phyloP scores from a whole-genome alignment of 2,797 vertebrate species.

The Typhlichthys subterraneus region DNA sequence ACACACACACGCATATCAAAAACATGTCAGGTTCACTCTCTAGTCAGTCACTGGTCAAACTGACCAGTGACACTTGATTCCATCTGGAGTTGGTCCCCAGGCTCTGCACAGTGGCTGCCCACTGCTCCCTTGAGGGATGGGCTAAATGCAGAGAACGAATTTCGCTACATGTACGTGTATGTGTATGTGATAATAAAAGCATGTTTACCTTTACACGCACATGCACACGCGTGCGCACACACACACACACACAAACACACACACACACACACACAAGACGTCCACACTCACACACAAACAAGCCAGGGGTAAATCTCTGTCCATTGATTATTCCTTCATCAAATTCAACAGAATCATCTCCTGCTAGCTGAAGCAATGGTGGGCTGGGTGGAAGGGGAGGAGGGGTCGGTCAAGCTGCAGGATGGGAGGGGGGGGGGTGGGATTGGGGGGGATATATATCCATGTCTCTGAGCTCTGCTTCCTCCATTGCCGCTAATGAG shows the following conservation, averaged over 20 bases:
- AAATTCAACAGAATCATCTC: no score
- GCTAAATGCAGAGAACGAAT: no score
- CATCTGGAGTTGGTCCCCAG: no score
- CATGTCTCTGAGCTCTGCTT: constrained; percentile 42
- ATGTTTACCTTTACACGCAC: neutral
- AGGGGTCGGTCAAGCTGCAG: constrained; percentile 54
- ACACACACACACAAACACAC: constrained; percentile 22
- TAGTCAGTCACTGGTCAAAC: no score
- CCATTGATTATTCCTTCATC: no score
- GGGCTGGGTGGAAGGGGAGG: constrained; percentile 39
- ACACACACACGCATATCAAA: neutral
- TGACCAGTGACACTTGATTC: no score
- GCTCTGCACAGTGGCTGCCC: no score
- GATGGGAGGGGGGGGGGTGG: constrained; percentile 33
- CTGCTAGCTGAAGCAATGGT: constrained; percentile 25
- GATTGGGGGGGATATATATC: constrained; percentile 47
- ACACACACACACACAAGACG: neutral
- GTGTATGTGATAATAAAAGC: no score
- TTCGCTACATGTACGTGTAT: no score
- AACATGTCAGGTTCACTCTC: no score
- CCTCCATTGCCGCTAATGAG: constrained; percentile 58
- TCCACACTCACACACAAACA: neutral
- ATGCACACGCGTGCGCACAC: constrained; percentile 8
- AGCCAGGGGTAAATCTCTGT: neutral
- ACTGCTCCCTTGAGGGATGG: no score